phyloP scores from a whole-genome alignment of 2,113 vertebrate genomes.

The Pagrus major region DNA sequence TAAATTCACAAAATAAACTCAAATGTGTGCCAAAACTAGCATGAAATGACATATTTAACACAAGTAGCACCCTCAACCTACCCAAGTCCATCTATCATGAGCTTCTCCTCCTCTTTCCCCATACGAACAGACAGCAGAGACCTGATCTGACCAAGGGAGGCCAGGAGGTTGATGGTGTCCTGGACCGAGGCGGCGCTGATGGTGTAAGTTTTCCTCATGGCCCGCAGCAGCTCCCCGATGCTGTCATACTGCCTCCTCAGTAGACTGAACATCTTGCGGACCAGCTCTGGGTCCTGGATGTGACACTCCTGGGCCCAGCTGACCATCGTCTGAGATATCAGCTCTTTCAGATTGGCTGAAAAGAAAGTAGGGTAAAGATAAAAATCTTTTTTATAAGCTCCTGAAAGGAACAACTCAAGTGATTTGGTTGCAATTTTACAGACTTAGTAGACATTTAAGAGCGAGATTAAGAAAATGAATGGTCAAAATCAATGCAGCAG shows the following conservation, averaged over 20 bases:
- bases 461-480: background rate
- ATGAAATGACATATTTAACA: background rate
- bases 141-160: constrained; percentile 95
- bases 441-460: background rate
- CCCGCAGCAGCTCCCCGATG: constrained; percentile 94
- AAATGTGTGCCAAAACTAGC: too few relatives aligned
- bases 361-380: background rate
- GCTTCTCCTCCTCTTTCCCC: constrained; percentile 97
- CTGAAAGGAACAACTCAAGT: too few relatives aligned
- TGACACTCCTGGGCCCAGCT: constrained; percentile 97
- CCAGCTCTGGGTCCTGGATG: constrained; percentile 94
- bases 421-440: background rate
- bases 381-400: background rate
- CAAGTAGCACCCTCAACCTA: constrained; percentile 68
- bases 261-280: constrained; percentile 96
- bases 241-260: constrained; percentile 96
- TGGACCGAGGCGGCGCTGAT: constrained; percentile 94
- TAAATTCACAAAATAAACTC: background rate
- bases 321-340: constrained; percentile 98
- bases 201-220: constrained; percentile 95
- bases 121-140: constrained; percentile 97
- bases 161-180: constrained; percentile 94
- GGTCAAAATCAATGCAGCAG: background rate
- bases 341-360: constrained; percentile 93
- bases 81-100: constrained; percentile 98